Conservation (phyloP, 2,113 vertebrate species). For the Casuarius casuarius region DNA sequence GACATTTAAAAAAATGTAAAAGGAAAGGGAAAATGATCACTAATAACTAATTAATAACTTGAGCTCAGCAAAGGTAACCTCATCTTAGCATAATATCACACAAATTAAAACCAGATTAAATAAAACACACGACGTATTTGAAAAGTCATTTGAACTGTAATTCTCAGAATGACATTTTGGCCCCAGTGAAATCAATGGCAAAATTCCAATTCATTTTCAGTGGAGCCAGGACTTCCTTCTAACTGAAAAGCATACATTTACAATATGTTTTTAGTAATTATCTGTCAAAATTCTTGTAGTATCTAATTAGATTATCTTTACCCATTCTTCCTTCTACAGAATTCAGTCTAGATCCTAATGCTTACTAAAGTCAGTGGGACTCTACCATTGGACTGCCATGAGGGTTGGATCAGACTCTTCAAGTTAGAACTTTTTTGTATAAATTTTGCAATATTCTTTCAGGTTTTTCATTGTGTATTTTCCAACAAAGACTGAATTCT, state of each 20-base stretch:
- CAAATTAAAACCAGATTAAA: conserved; percentile 36
- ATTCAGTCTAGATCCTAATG: neutral
- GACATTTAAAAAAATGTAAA: conserved; percentile 27
- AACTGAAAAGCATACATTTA: neutral
- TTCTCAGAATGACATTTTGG: conserved; percentile 3
- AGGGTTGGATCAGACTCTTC: neutral
- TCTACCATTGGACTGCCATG: neutral
- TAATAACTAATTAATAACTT: conserved; percentile 48
- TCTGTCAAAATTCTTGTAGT: neutral
- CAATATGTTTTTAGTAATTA: neutral
- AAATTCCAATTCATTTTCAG: neutral
- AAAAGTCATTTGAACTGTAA: conserved; percentile 12
- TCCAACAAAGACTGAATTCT: neutral
- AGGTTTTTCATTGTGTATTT: neutral
- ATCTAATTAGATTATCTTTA: neutral
- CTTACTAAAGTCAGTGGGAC: neutral
- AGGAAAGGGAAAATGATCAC: conserved; percentile 10
- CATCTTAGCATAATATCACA: conserved; percentile 2
- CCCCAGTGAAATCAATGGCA: neutral
- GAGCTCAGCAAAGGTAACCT: conserved; percentile 3
- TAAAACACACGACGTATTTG: neutral
- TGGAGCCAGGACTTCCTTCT: neutral
- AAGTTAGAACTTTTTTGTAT: neutral
- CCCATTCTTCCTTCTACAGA: neutral
- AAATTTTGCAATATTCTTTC: neutral